These are phyloP conservation scores for Norana najaformis DNA, from an alignment of 2,888 invertebrate genomes.

Conservation along the genomic window DNA sequence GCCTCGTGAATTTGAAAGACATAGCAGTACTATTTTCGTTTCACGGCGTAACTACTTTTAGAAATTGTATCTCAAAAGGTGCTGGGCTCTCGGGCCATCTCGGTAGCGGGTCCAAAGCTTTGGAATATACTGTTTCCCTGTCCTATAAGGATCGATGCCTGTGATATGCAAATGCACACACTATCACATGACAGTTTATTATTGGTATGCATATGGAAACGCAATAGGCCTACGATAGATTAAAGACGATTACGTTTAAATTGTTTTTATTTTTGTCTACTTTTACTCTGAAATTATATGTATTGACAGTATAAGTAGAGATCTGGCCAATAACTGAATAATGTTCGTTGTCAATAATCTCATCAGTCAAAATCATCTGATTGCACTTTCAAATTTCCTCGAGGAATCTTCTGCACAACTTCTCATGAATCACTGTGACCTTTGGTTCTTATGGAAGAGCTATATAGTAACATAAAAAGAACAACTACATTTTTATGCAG, in stretches of 20 bases:
- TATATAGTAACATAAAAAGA: neutral
- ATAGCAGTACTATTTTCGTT: too few species aligned
- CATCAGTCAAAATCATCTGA: neutral
- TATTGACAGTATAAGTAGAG: neutral
- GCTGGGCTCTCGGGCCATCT: too few species aligned
- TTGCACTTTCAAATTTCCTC: neutral
- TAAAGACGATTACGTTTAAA: neutral
- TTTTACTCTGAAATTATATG: neutral
- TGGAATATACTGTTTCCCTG: too few species aligned
- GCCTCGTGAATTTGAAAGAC: too few species aligned
- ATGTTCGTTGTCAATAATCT: neutral
- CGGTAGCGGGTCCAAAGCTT: too few species aligned
- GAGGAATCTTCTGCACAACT: neutral
- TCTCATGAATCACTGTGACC: neutral
- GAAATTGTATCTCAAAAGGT: too few species aligned
- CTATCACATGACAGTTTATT: too few species aligned
- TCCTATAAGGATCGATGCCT: too few species aligned
- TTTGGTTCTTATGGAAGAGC: neutral
- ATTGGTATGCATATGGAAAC: neutral
- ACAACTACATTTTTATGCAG: too few species aligned
- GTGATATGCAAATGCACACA: too few species aligned
- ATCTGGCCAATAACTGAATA: neutral
- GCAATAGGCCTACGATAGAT: neutral
- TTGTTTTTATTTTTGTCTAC: neutral
- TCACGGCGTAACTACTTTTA: too few species aligned